Conservation (phyloP, 2,797 vertebrate genomes). For the Coregonus ussuriensis region DNA sequence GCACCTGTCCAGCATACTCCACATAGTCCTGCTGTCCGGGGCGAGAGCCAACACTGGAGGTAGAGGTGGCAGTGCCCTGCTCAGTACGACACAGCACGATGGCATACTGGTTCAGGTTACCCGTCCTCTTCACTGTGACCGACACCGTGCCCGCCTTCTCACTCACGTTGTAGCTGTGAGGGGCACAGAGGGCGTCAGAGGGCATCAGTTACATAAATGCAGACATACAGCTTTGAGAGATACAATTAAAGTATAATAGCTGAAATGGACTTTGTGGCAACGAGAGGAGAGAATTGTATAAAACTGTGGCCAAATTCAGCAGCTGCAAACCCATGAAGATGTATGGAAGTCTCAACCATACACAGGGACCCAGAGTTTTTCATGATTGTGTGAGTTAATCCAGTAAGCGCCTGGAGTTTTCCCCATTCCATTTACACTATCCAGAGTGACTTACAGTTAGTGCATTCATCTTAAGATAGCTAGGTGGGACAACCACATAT, state of each 20-base stretch:
- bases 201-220: not conserved
- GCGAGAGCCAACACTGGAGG: conserved; percentile 58
- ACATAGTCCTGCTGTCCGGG: conserved; percentile 89
- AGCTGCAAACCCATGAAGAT: no score
- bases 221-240: not conserved
- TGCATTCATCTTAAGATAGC: no score
- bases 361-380: no score
- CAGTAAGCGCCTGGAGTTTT: not conserved
- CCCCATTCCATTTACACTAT: not conserved
- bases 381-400: no score
- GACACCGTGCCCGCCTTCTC: conserved; percentile 88
- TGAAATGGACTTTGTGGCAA: no score
- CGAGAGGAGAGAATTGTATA: no score
- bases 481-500: no score
- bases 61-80: conserved; percentile 84
- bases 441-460: no score
- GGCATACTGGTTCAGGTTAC: conserved; percentile 95
- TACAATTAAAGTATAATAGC: no score
- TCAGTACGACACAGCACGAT: conserved; percentile 91
- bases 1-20: conserved; percentile 92
- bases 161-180: conserved; percentile 85
- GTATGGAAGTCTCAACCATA: no score
- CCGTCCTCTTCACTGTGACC: conserved; percentile 83
- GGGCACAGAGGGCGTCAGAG: not conserved
- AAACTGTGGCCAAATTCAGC: no score